Conservation (phyloP, 2,797 vertebrate species). For the Gobionotothen gibberifrons region DNA sequence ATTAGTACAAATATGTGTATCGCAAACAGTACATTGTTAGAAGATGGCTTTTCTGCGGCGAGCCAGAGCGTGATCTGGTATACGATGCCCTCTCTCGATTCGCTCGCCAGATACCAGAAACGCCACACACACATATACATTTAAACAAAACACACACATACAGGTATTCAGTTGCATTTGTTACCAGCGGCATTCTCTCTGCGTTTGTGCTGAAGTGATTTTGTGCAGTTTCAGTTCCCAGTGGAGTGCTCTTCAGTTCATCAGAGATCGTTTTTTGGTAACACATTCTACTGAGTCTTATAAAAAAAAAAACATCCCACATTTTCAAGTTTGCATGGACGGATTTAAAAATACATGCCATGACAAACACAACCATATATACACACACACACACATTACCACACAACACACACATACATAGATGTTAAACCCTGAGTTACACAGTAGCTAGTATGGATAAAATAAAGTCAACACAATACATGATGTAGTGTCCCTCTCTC, state of each 20-base stretch:
- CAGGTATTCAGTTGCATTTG: slow-evolving; percentile 65
- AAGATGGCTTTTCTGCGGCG: slow-evolving; percentile 71
- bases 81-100: slow-evolving; percentile 71
- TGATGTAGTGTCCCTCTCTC: slow-evolving; percentile 80
- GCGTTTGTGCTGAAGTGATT: slow-evolving; percentile 79
- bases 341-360: slow-evolving; percentile 28
- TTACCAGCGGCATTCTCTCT: slow-evolving; percentile 77
- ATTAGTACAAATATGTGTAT: slow-evolving; percentile 80
- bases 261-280: slow-evolving; percentile 72
- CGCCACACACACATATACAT: not conserved
- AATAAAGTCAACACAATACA: slow-evolving; percentile 76
- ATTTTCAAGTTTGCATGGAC: slow-evolving; percentile 45
- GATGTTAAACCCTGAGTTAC: slow-evolving; percentile 82
- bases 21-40: slow-evolving; percentile 72
- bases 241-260: slow-evolving; percentile 79
- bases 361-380: not conserved
- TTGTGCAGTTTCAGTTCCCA: slow-evolving; percentile 78
- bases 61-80: slow-evolving; percentile 67
- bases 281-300: slow-evolving; percentile 66
- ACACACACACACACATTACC: slow-evolving; percentile 17
- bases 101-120: slow-evolving; percentile 63
- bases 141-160: slow-evolving; percentile 40
- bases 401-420: slow-evolving; percentile 62
- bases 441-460: slow-evolving; percentile 79
- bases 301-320: slow-evolving; percentile 10